These are phyloP conservation scores for Pachliopta kotzebuea DNA, from an alignment of 2,888 invertebrate genomes.

Conservation along the genomic window DNA sequence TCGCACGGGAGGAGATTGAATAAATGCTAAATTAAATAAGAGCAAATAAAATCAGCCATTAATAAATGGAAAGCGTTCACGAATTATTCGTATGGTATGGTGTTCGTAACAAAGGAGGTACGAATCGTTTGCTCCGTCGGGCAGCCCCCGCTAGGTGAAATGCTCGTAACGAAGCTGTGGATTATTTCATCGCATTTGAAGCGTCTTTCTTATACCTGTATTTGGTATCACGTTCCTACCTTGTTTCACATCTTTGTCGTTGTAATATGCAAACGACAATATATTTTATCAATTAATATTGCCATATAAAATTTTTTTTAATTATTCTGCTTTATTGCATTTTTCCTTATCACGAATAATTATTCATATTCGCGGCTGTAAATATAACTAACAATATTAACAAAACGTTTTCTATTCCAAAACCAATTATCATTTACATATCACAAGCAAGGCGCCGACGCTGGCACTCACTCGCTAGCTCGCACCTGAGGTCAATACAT, in stretches of 20 bases:
- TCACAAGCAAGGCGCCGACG: constrained; percentile 75
- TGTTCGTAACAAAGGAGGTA: constrained; percentile 56
- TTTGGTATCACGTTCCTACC: constrained; percentile 33
- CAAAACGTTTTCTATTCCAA: constrained; percentile 74
- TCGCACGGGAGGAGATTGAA: constrained; percentile 75
- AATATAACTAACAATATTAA: constrained; percentile 62
- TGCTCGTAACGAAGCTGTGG: constrained; percentile 42
- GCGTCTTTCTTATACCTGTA: constrained; percentile 40
- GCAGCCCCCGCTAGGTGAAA: constrained; percentile 45
- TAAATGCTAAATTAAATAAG: constrained; percentile 80
- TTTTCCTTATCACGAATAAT: background rate
- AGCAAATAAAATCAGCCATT: constrained; percentile 76
- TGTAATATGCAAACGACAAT: background rate
- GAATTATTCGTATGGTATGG: constrained; percentile 66
- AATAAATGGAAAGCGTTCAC: constrained; percentile 68
- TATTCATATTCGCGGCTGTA: constrained; percentile 21
- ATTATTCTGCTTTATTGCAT: background rate
- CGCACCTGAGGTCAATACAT: constrained; percentile 76
- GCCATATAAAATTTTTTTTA: background rate
- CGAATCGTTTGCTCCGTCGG: constrained; percentile 35
- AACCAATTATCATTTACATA: constrained; percentile 80
- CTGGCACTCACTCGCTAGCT: constrained; percentile 53
- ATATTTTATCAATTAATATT: background rate
- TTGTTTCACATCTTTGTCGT: constrained; percentile 7
- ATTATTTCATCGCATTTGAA: constrained; percentile 58